Evolutionary conservation across 2,113 vertebrate genomes (phyloP).

Genomic region (Eptesicus fuscus): DNA sequence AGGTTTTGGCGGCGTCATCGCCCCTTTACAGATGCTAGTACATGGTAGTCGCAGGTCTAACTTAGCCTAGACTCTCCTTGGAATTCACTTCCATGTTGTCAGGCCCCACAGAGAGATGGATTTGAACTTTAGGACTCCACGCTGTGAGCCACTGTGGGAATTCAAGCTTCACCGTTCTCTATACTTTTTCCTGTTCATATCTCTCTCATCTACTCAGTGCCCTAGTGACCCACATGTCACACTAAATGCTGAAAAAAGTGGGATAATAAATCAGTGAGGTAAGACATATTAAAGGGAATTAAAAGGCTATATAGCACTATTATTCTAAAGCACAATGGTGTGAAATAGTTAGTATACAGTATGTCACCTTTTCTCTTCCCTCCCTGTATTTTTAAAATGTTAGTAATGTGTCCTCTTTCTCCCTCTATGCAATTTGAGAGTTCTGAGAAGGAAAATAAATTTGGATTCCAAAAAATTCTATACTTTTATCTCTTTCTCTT

Average conservation of each 20-base stretch:
- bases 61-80: background rate
- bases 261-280: background rate
- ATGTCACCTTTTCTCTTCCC: background rate
- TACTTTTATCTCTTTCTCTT: background rate
- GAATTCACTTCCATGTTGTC: background rate
- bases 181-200: background rate
- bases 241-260: background rate
- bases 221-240: background rate
- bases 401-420: background rate
- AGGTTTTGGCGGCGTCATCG: background rate
- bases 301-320: background rate
- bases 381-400: background rate
- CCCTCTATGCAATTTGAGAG: background rate
- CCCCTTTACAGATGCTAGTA: background rate
- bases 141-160: background rate
- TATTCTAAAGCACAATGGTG: background rate
- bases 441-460: constrained; percentile 15
- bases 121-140: background rate
- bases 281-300: background rate
- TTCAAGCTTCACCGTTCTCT: background rate
- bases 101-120: background rate
- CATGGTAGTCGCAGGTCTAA: background rate
- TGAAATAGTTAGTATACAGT: background rate
- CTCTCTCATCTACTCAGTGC: background rate
- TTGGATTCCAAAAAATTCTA: background rate